Evolutionary conservation across 2,113 vertebrate genomes (phyloP), one percentile per base, ranked within the genome.

Genomic region (Castor canadensis): DNA sequence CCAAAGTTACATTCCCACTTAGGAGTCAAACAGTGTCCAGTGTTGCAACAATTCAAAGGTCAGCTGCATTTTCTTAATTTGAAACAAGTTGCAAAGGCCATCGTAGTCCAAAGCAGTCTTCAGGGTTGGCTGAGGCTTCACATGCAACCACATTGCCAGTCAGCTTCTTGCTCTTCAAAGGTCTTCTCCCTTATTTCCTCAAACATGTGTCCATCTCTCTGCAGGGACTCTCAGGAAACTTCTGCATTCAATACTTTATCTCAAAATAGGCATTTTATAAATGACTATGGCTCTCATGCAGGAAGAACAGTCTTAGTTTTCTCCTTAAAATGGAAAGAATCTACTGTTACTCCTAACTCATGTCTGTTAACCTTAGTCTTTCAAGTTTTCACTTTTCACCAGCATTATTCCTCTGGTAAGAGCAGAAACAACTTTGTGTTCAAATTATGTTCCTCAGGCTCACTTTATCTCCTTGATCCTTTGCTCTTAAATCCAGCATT

Each of bases 91-190:
- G n/a, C 19, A 52, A 81, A 72, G 2, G 0, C 4, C 11, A 32
- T 62, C 9, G 1, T 9, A 45, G 2, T 17, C 67, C 32, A 22
- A 26, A 69, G 0, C 1, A 22, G 12, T 26, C 8, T 56, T 0
- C 30, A 10, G 15, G 7, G 56, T 35, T 69, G 20, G 0, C 43
- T 49, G 17, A 40, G 4, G 20, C 9, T 5, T 54, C 47, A 20
- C 0, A 0, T 19, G 2, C 11, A 84, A 35, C 5, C 16, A 16
- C 9, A 24, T 11, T 26, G 38, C 10, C 26, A n/a, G 7, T 40
- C 24, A 52, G 17, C 1, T 38, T 69, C 28, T 26, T 19, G 15
- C 8, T n/a, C 2, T 66, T 62, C 3, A 19, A 16, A 81, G 0
- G 30, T 15, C 0, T 62, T 32, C 0, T 43, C 6, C 52, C 8